Evolutionary conservation across 1,140 invertebrate genomes (phyloP), one percentile per base, ranked within the genome.

Genomic region (Caerostris extrusa): DNA sequence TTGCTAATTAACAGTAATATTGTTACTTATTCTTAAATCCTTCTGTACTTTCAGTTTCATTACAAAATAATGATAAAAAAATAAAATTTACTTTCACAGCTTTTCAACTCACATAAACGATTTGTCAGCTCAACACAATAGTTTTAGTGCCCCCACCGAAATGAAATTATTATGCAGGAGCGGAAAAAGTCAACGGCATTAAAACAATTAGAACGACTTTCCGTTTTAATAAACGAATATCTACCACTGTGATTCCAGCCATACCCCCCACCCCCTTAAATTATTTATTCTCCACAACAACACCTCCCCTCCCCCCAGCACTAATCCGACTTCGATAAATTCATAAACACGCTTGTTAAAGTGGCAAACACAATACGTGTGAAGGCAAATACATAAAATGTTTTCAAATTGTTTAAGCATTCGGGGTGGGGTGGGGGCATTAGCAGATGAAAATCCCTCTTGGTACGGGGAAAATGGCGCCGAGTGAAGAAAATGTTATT

Each of bases 401-500:
- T 93, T 93, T 93, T 88, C 92, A 88, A 93, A 93, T 93, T 93
- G 92, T 81, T 93, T 93, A 93, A 93, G 92, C 86, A 89, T 89
- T 93, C 85, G 55, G 67, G 10, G 64, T 3, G 64, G n/a, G 64
- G n/a, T n/a, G n/a, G 2, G 34, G 50, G 71, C 85, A 93, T 88
- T 88, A 89, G 85, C 69, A 56, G 60, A 61, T 69, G 77, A 34
- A 93, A 93, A 93, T 93, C 82, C 7, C 88, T 19, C 55, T 61
- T 17, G 12, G 57, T 58, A 7, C 7, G 6, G 6, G 64, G 57
- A 71, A 81, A 81, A 81, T 88, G 92, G 69, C 90, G 71, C 34
- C 61, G 81, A 86, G 90, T 55, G 83, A 88, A 93, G 92, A 93
- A 89, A 93, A 93, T 93, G 92, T 93, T 93, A 93, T 93, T 93